phyloP scores from a whole-genome alignment of 2,113 vertebrate species.

The Emydocephalus ijimae region DNA sequence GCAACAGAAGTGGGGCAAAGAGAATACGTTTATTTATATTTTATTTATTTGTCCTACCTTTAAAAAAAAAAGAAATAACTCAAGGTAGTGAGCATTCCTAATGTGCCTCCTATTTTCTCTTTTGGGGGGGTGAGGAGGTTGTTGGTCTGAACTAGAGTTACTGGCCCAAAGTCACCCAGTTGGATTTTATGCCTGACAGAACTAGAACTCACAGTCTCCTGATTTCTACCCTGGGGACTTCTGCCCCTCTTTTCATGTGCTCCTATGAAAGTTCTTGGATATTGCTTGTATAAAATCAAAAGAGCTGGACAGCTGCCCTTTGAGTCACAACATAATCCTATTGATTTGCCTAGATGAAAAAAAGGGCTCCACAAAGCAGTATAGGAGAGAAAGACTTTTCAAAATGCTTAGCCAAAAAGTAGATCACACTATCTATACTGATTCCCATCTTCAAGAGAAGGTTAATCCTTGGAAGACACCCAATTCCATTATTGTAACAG shows the following conservation, averaged over 20 bases:
- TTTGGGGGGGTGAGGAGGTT: neutral
- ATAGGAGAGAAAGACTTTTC: accelerated
- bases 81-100: neutral
- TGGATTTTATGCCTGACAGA: neutral
- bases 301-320: constrained; percentile 32
- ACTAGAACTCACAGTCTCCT: neutral
- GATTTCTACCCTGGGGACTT: neutral
- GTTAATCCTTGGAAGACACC: neutral
- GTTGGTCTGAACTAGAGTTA: neutral
- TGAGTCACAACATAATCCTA: constrained; percentile 24
- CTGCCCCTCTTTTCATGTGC: constrained; percentile 1
- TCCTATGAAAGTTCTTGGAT: constrained; percentile 34
- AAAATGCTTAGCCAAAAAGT: constrained; percentile 1
- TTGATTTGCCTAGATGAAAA: constrained; percentile 35
- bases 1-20: neutral
- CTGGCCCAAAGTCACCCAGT: neutral
- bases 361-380: constrained; percentile 15
- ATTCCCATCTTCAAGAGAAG: neutral
- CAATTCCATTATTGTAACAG: neutral
- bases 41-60: neutral
- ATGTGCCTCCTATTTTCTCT: neutral
- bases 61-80: neutral
- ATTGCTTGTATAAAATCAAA: constrained; percentile 34
- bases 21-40: neutral
- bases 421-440: neutral